phyloP scores from a whole-genome alignment of 2,113 vertebrate genomes.

The Ifrita kowaldi region DNA sequence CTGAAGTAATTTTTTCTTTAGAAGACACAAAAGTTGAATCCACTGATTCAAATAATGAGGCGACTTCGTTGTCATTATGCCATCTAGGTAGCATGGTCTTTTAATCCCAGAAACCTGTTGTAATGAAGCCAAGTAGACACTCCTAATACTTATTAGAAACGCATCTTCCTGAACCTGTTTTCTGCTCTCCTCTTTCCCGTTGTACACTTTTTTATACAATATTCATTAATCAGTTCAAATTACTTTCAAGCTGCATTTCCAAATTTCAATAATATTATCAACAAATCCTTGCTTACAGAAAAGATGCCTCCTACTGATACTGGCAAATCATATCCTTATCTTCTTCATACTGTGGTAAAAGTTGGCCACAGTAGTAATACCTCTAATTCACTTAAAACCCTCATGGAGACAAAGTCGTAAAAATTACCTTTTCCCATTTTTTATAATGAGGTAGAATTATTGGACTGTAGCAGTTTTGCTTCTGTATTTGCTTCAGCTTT shows the following conservation, averaged over 20 bases:
- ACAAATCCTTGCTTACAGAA: not conserved
- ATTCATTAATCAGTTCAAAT: not conserved
- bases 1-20: not conserved
- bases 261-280: not conserved
- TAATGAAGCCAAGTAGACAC: not conserved
- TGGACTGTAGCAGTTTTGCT: not conserved
- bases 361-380: not conserved
- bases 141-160: not conserved
- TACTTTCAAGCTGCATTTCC: not conserved
- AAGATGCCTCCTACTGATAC: not conserved
- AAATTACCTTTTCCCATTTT: not conserved
- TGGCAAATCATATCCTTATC: not conserved
- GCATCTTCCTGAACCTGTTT: not conserved
- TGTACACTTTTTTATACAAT: not conserved
- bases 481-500: not conserved
- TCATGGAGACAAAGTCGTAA: not conserved
- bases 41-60: not conserved
- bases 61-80: not conserved
- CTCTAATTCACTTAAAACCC: not conserved
- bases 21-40: not conserved
- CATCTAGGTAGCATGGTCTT: not conserved
- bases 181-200: not conserved
- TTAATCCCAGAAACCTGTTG: not conserved
- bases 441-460: not conserved
- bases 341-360: not conserved